Evolutionary conservation across 2,113 vertebrate genomes (phyloP), one percentile per base, ranked within the genome.

Genomic region (Cyprinus carpio): DNA sequence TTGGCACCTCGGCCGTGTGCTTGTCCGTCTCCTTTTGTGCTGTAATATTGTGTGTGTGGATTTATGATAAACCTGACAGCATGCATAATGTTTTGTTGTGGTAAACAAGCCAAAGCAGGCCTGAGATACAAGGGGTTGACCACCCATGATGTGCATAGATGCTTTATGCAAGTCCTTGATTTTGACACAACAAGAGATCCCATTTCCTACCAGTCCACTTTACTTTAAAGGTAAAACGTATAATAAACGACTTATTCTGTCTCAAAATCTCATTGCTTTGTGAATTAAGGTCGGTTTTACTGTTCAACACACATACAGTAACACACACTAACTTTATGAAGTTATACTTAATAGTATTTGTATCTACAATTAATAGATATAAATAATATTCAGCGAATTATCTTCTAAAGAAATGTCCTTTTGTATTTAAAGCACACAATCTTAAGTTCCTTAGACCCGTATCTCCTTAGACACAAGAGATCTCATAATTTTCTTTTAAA

Each of bases 141-240:
- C 64, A 86, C 8, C 23, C 91, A 69, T 27, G 84, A 60, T 27
- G 84, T 67, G 56, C 77, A 81, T 0, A 88, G 65, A 18, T 84
- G 23, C 18, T 83, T 91, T 4, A 91, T 37, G 43, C 87, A 89
- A 31, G 64, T n/a, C 81, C 76, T 88, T 27, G 85, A 71, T 29
- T 87, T 92, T 10, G 80, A 74, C n/a, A 91, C 85, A 0, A 92
- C 71, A 4, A 83, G 82, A 54, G 89, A 90, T 1, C 87, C 83
- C 93, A 95, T 37, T 51, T 15, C 5, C 40, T 4, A 25, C 34
- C n/a, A 75, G 51, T 11, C 27, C 1, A 13, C 16, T 56, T 12
- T 58, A 23, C 31, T 56, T 34, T 27, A 34, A 34, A 9, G 29
- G 29, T 34, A 67, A 67, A 67, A 60, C 3, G 20, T 60, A 60